Percentiles rank a stretch among this genome's conserved stretches.
Conservation (phyloP, 2,888 invertebrate species). For the Rotaria magnacalcarata region DNA sequence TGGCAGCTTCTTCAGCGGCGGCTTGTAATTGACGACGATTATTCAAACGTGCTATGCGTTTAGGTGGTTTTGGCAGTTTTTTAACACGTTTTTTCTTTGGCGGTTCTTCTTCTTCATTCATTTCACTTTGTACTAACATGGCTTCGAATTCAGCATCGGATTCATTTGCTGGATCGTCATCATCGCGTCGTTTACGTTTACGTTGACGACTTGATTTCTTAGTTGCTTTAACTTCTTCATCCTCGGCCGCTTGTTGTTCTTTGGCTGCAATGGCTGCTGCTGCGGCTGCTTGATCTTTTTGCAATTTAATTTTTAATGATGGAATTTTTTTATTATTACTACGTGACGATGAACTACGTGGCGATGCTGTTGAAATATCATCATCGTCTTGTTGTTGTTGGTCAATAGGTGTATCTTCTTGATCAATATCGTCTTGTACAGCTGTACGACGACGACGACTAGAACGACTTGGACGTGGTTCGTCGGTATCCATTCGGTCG, state of each 20-base stretch:
- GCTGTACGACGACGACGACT: background rate
- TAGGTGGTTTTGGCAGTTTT: constrained; percentile 40
- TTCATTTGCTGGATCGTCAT: constrained; percentile 68
- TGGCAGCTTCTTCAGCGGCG: constrained; percentile 32
- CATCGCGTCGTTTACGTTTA: constrained; percentile 67
- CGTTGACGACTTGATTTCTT: background rate
- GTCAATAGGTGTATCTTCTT: background rate
- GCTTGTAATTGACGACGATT: constrained; percentile 9
- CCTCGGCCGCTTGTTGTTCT: background rate
- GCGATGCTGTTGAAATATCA: background rate
- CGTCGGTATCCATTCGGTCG: constrained; percentile 10
- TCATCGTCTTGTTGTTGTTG: background rate
- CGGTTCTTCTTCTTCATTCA: constrained; percentile 38
- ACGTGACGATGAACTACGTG: background rate
- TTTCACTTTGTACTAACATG: constrained; percentile 46
- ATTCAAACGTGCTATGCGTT: constrained; percentile 14
- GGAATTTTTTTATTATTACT: constrained; percentile 6
- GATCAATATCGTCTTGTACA: background rate
- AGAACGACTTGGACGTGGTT: constrained; percentile 1
- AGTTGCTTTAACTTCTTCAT: background rate
- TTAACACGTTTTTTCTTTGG: constrained; percentile 38
- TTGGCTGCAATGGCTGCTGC: background rate
- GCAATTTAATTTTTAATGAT: constrained; percentile 8
- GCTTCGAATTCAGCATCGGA: constrained; percentile 67
- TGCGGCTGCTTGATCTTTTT: constrained; percentile 35